Evolutionary conservation across 2,797 vertebrate genomes (phyloP), one percentile per base, ranked within the genome.

Genomic region (Erithacus rubecula): DNA sequence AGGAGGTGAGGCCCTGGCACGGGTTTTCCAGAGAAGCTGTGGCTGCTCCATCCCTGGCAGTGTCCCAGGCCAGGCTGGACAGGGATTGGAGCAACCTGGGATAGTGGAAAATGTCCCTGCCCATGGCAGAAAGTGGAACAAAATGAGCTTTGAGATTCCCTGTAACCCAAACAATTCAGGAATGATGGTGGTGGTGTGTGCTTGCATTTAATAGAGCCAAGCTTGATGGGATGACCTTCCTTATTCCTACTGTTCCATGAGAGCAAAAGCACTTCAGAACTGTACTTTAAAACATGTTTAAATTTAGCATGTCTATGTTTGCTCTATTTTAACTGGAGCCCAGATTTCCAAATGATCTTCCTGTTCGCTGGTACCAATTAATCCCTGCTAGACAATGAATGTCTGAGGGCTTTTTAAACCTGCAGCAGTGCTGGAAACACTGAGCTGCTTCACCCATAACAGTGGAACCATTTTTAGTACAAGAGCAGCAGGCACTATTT

Each of bases 41-140:
- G 51, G 44, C 0, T 81, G 39, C 23, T 5, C 34, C 56, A 64
- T 47, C 2, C 19, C 19, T 64, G 51, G 39, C 1, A 86, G 30
- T 64, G 51, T 5, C 8, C 63, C 17, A 41, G 26, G 44, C 19
- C 44, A 52, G 5, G n/a, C 0, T 63, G 44, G 63, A 46, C 0
- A 0, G n/a, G 24, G 26, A 26, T 75, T 52, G 49, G 58, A 75
- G 22, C 22, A 36, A 0, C 22, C n/a, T 75, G 69, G 15, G 0
- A 2, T 8, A 0, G 11, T 22, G 34, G 19, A 30, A 58, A 0
- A 1, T 64, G 44, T 46, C 21, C 37, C 63, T 69, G 68, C 12
- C 26, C 19, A 3, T 7, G n/a, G 69, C 63, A 63, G n/a, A 5
- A 6, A 6, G 1, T 36, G 34, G 34, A 6, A 53, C 6, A 4